Evolutionary conservation across 2,113 vertebrate genomes (phyloP), one percentile per base, ranked within the genome.

Genomic region (Colistium nudipinnis): DNA sequence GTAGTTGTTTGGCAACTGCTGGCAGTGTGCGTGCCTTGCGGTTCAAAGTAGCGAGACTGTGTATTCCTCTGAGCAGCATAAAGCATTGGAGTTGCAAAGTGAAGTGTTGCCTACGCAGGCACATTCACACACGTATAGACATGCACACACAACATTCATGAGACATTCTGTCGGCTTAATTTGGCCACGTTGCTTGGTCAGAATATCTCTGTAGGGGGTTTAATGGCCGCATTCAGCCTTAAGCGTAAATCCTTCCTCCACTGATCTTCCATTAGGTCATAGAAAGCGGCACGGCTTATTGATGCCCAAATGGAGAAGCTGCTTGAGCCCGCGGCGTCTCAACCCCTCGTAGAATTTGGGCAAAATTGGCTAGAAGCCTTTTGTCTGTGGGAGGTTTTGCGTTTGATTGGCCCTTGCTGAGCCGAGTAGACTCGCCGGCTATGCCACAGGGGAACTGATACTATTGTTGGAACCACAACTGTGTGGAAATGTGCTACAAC

Each of bases 1-100:
- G 47, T 82, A 88, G 87, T 87, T 84, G 80, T 86, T 84, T 83
- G 84, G 82, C 80, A 80, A 83, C 85, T 43, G 57, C 74, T 48
- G 25, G 51, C 47, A 22, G 33, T 51, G 57, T 82, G 66, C 65
- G 76, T 60, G 31, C n/a, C n/a, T 56, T 47, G 11, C 78, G 81
- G 80, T 87, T 90, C 66, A 89, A 82, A 84, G 81, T 66, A 62
- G 52, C 4, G 39, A 81, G 35, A 72, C 61, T 57, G 55, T 28
- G 30, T 44, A 62, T 70, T 45, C 76, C 63, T 84, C 52, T 76
- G 70, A 84, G 79, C 72, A 17, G 78, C 74, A 81, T 43, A 75
- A 74, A 82, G 51, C 81, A 62, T 70, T 71, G 48, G 66, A 52
- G 74, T 64, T 68, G 67, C 64, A 80, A 64, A 65, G 64, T 65